A percentile compares a stretch with the other conserved stretches of the same genome.
These are phyloP conservation scores for Malurus melanocephalus DNA, from an alignment of 2,113 vertebrate species.

Conservation along the genomic window DNA sequence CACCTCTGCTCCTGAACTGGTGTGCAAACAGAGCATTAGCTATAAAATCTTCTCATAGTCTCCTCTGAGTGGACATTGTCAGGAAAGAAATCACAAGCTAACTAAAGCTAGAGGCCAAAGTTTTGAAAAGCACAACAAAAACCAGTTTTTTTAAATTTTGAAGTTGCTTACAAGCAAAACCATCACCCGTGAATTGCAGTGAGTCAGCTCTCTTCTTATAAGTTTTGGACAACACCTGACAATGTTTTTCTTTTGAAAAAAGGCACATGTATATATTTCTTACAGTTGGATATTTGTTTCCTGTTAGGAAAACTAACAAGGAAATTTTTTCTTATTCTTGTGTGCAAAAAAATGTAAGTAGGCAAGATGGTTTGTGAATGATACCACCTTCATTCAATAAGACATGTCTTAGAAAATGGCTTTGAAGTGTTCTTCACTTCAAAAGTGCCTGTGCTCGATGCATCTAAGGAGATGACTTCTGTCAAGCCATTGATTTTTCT, in stretches of 20 bases:
- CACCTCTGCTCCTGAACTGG: not conserved
- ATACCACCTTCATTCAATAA: not conserved
- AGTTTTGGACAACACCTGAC: not conserved
- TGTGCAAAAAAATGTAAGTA: not conserved
- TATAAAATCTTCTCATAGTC: not conserved
- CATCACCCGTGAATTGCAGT: not conserved
- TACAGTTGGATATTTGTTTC: conserved; percentile 18
- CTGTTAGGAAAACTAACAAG: not conserved
- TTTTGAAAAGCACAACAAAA: not conserved
- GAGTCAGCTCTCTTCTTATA: not conserved
- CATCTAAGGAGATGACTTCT: not conserved
- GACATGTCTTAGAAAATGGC: not conserved
- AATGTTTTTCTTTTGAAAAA: conserved; percentile 4
- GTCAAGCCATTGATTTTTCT: conserved; percentile 51
- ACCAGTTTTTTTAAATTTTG: not conserved
- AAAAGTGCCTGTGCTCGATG: not conserved
- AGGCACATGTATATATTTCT: not conserved
- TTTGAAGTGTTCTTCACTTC: not conserved
- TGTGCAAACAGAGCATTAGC: not conserved
- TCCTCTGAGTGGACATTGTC: not conserved
- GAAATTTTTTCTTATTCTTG: not conserved
- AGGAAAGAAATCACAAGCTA: not conserved
- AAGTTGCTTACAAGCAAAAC: conserved; percentile 13
- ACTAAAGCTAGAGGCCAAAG: not conserved
- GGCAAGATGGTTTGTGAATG: not conserved